Evolutionary conservation across 2,113 vertebrate species (phyloP), one percentile per base, ranked within the genome.

Genomic region (Serinus canaria): DNA sequence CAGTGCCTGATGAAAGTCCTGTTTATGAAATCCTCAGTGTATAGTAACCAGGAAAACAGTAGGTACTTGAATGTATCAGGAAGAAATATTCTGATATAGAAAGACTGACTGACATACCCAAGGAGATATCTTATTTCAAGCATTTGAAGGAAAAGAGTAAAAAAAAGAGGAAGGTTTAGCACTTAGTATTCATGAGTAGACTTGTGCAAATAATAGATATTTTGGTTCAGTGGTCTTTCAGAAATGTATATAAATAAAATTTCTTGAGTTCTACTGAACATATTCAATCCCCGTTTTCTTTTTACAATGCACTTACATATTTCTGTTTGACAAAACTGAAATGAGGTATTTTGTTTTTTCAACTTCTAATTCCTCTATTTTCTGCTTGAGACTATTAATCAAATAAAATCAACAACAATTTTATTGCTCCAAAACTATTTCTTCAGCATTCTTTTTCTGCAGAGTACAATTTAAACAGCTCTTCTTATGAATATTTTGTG

Each of bases 251-350:
- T 52, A 83, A 74, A 88, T 79, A 76, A 60, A 64, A 87, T 68
- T 90, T 79, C 49, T 58, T 58, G 46, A 74, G 67, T 31, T 83
- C 49, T 90, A 58, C 62, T 83, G 73, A 91, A 75, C 35, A 82
- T 53, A 44, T 28, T 79, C 35, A 82, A 53, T 73, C 37, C 24
- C 37, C 87, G n/a, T 69, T 94, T 93, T 72, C 49, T 91, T 69
- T 90, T 79, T 49, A 66, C 62, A 90, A 79, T 28, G 28, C 13
- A 27, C 28, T 55, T 75, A 67, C 2, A 14, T 75, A 52, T 82
- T 81, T 90, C 67, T 87, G 28, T 91, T 85, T 91, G 66, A 90
- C 74, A 93, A 90, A 90, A 79, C 13, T 46, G 44, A 91, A 89
- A 83, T 83, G 35, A 85, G 53, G 31, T 77, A 62, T 50, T 91